Evolutionary conservation across 1,140 invertebrate species (phyloP).

Genomic region (Delia radicum): DNA sequence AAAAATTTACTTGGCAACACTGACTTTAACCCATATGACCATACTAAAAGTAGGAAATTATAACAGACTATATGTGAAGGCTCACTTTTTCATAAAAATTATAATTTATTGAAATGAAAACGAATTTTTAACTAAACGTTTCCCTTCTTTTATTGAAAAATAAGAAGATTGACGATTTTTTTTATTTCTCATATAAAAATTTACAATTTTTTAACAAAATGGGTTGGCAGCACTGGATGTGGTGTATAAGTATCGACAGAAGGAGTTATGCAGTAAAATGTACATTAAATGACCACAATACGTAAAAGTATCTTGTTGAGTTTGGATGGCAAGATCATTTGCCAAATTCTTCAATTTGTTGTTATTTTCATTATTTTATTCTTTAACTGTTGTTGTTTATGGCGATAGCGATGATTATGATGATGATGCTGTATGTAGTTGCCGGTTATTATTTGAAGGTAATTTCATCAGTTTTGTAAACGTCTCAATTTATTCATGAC

Average conservation of each 20-base stretch:
- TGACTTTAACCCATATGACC: no score
- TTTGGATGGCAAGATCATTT: not conserved
- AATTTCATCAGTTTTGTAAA: constrained; percentile 2
- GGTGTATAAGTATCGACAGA: not conserved
- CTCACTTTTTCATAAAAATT: no score
- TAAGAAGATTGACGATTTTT: no score
- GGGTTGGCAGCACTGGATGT: no score
- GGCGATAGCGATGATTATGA: not conserved
- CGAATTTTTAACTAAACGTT: no score
- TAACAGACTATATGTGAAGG: no score
- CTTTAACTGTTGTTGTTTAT: not conserved
- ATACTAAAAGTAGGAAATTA: no score
- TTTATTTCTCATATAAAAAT: not conserved
- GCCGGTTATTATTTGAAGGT: not conserved
- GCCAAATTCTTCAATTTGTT: not conserved
- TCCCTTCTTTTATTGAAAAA: no score
- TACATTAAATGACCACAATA: not conserved
- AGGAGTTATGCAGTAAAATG: not conserved
- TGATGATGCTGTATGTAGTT: not conserved
- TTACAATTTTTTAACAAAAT: not conserved
- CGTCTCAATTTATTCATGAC: not conserved
- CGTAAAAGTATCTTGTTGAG: not conserved
- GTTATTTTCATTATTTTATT: not conserved
- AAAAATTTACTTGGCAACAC: no score
- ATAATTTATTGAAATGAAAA: no score